Evolutionary conservation across 2,888 invertebrate species (phyloP), one percentile per base, ranked within the genome.

Genomic region (Gymnocheta viridis): DNA sequence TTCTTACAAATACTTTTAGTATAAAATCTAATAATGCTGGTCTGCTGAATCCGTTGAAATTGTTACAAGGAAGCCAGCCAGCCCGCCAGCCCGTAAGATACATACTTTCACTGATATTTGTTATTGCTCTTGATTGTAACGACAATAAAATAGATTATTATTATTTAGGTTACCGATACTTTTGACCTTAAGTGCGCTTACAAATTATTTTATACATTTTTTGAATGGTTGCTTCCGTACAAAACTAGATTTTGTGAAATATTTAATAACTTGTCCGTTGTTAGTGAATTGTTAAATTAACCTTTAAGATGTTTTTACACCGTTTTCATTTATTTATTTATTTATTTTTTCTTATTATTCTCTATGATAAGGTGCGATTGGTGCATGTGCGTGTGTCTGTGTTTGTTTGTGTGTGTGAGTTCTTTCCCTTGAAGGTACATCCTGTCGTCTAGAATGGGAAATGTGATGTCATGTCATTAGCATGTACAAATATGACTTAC

Each of bases 221-320:
- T 7, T 14, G n/a, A 58, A 27, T 27, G 35, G 2, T 0, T 49
- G 47, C 32, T 41, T 19, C 12, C 9, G 10, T 44, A 6, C 22
- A 72, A n/a, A n/a, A 72, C 27, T 22, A 44, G 19, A 66, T 56
- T 67, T 77, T n/a, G 29, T 22, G 56, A 62, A 79, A 64, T 72
- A 72, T 72, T 79, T 64, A 79, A 64, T 72, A 79, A 62, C 14
- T 32, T 41, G 47, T 56, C 56, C 27, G 64, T 79, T 79, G 64
- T 79, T 41, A 64, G 54, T 47, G 70, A 70, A 62, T 82, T 82
- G 74, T 56, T 82, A 82, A 76, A 82, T 82, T 82, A 82, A 82
- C 81, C 81, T 82, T 76, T 69, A 74, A 60, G 58, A 66, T 80
- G 73, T 51, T 38, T 41, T 38, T 54, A 51, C 27, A 44, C 73